Evolutionary conservation across 2,888 invertebrate genomes (phyloP).

Genomic region (Monochamus alternatus): DNA sequence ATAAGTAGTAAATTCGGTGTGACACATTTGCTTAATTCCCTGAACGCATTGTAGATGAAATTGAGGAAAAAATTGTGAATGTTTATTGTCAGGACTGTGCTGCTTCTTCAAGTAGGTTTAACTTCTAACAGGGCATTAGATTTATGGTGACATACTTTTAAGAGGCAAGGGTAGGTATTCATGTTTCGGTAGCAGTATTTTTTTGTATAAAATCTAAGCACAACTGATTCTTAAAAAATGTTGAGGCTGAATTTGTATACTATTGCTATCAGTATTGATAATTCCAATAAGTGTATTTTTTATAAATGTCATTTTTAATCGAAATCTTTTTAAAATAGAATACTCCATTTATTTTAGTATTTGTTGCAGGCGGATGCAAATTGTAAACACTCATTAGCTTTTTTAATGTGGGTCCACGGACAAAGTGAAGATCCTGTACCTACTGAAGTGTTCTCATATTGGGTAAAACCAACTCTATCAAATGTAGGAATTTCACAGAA

Average conservation of each 20-base stretch:
- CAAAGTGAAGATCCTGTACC: slow-evolving; percentile 17
- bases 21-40: too few species aligned
- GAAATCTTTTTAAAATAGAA: not conserved
- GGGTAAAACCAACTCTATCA: slow-evolving; percentile 35
- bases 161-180: too few species aligned
- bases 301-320: slow-evolving; percentile 7
- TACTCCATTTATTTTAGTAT: not conserved
- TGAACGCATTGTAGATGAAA: slow-evolving; percentile 15
- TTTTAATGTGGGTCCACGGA: slow-evolving; percentile 43
- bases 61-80: slow-evolving; percentile 16
- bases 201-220: too few species aligned
- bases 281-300: not conserved
- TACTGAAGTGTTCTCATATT: slow-evolving; percentile 35
- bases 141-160: too few species aligned
- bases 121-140: too few species aligned
- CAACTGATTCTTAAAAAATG: too few species aligned
- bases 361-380: slow-evolving; percentile 39
- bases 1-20: too few species aligned
- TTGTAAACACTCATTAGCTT: slow-evolving; percentile 1
- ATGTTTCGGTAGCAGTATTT: too few species aligned
- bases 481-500: slow-evolving; percentile 34
- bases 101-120: slow-evolving; percentile 20
- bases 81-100: slow-evolving; percentile 22
- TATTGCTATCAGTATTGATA: too few species aligned
- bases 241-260: not conserved